A percentile compares a stretch with the other conserved stretches of the same genome.
These are phyloP conservation scores for Malthinus seriepunctatus DNA, from an alignment of 2,888 invertebrate genomes.

Conservation along the genomic window DNA sequence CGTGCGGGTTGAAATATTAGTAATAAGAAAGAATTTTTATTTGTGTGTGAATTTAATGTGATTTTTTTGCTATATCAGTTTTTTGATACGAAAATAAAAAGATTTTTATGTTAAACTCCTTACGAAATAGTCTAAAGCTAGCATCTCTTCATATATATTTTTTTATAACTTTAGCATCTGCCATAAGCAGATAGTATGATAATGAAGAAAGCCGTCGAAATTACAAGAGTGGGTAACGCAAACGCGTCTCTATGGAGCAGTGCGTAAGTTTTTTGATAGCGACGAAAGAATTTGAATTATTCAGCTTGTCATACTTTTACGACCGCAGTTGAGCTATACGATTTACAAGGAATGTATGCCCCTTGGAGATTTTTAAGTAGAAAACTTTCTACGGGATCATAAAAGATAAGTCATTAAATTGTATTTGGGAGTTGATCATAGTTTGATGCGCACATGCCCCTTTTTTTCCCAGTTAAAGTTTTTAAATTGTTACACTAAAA, in stretches of 20 bases:
- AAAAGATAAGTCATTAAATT: slow-evolving; percentile 36
- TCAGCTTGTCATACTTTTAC: slow-evolving; percentile 45
- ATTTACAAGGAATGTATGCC: slow-evolving; percentile 40
- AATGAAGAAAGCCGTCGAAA: slow-evolving; percentile 34
- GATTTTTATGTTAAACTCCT: slow-evolving; percentile 17
- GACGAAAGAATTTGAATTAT: slow-evolving; percentile 38
- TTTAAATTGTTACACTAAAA: slow-evolving; percentile 39
- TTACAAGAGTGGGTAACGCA: slow-evolving; percentile 21
- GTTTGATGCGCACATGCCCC: slow-evolving; percentile 3
- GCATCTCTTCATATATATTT: slow-evolving; percentile 15
- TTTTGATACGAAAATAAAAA: slow-evolving; percentile 3
- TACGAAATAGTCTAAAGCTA: slow-evolving; percentile 12
- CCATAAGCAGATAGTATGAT: slow-evolving; percentile 30
- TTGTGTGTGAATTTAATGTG: too few relatives aligned
- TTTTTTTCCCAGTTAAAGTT: slow-evolving; percentile 22
- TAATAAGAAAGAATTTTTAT: too few relatives aligned
- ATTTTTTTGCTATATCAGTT: background rate
- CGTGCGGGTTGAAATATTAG: too few relatives aligned
- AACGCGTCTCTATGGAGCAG: slow-evolving; percentile 17
- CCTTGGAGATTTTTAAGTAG: slow-evolving; percentile 38
- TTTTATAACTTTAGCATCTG: slow-evolving; percentile 23
- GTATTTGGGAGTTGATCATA: slow-evolving; percentile 15
- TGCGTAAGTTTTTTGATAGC: slow-evolving; percentile 13
- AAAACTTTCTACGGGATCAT: slow-evolving; percentile 37
- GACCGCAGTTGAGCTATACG: slow-evolving; percentile 39